Evolutionary conservation across 92 coral and sea anemone genomes (phyloP), one percentile per base, ranked within the genome.

Genomic region (Heliopora coerulea): DNA sequence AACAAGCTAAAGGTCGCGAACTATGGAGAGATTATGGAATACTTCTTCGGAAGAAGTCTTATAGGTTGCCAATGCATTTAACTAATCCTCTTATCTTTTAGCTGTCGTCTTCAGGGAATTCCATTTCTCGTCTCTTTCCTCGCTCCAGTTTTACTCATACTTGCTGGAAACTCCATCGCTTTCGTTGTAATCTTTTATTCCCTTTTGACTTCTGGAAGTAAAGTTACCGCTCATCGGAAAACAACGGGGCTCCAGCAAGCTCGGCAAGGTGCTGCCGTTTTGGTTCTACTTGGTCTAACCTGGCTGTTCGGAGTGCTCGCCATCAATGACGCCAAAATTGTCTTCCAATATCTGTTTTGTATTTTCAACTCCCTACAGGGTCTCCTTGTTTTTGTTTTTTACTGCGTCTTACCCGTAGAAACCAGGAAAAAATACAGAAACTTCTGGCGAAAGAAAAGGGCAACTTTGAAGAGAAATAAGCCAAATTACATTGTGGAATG

Each of bases 301-400:
- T 82, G 85, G 85, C 5, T 82, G 19, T 82, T 82, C 58, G 85
- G 85, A 9, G 76, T 49, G 20, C 75, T 82, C 21, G 85, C 85
- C 0, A 56, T 82, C 31, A 56, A 66, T 3, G 78, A 78, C 15
- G 85, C 85, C 12, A 69, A 72, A 37, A 7, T 82, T n/a, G 62
- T 82, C 24, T 82, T 82, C 57, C 80, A 82, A 13, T 82, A 82
- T 40, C 34, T 82, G 29, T 82, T 82, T 65, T 82, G 85, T 48
- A 82, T 82, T 64, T 82, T 74, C 81, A 82, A 82, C 41, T 82
- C 85, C 37, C 60, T 82, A 12, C 85, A 82, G 15, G 85, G 85
- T 4, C 72, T 82, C 37, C 56, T 82, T 39, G 79, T 82, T 18
- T 82, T 82, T 48, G 62, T 82, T 6, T 82, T 82, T 60, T 79